Conservation (phyloP, 1,140 invertebrate genomes). For the Cyphomyrmex costatus region DNA sequence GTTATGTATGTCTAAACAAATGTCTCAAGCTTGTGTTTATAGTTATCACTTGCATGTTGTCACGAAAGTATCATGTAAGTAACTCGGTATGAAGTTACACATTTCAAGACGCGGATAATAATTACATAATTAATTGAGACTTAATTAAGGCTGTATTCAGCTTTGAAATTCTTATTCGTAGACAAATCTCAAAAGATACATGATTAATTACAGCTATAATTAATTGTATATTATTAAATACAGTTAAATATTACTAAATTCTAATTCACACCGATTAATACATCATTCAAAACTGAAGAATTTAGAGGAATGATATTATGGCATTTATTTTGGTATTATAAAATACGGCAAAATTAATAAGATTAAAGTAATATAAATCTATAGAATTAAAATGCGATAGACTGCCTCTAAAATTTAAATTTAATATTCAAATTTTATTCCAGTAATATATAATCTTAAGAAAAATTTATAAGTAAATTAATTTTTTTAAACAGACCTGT, state of each 20-base stretch:
- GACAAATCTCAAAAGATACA: background rate
- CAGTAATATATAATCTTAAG: no score
- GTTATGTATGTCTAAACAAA: conserved; percentile 43
- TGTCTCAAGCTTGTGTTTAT: conserved; percentile 20
- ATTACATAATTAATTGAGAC: background rate
- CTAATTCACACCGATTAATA: background rate
- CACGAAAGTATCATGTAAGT: background rate
- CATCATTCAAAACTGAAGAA: background rate
- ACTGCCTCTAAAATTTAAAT: background rate
- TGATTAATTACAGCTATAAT: background rate
- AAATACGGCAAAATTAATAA: background rate
- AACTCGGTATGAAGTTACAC: background rate
- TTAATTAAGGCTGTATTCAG: background rate
- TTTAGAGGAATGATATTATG: background rate
- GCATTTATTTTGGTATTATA: background rate
- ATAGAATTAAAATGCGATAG: background rate
- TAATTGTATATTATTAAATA: background rate
- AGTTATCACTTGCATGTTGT: conserved; percentile 1
- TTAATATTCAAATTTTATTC: background rate
- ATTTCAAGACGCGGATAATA: background rate
- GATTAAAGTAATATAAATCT: background rate
- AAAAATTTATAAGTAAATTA: no score
- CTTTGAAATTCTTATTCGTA: background rate
- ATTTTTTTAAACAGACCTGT: no score
- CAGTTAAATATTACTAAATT: background rate